Base-by-base conservation (phyloP, 2,888 invertebrate species). In the Villa cingulata region DNA sequence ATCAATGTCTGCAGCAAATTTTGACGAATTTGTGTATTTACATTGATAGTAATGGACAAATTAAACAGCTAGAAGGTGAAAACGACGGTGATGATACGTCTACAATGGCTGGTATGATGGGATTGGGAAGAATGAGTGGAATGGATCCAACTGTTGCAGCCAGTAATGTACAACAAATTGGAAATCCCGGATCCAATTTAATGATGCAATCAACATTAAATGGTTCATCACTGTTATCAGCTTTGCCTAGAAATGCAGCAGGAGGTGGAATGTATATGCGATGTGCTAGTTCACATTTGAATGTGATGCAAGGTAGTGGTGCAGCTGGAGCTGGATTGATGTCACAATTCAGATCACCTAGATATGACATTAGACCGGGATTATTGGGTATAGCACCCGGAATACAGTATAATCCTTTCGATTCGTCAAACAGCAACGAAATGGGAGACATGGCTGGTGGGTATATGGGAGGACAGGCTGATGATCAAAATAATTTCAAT, bases 21-120 rank as follows among this genome's bases (percentile, higher is more conserved):
- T 72, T 83, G 51, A 71, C 74, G 4, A 79, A 77, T 63, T 67
- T 83, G 52, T 79, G 79, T 17, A 71, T 78, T 48, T 70, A 72
- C 45, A 69, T 78, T 37, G 72, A 72, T 55, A 77, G 77, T 54
- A 75, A 72, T 55, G 78, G 76, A 5, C 73, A 76, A 57, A 74
- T 74, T 59, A 66, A 57, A 2, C 61, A 61, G 47, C 46, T 62
- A 46, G 60, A 63, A 15, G 59, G 56, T 36, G 62, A 64, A 12
- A 50, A 49, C 18, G 51, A 58, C 41, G 42, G 42, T 37, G 41
- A 50, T 38, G 45, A 29, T 16, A 12, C 37, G 14, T 14, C 39
- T n/a, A 15, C 17, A 39, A 38, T n/a, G n/a, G 4, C 6, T 3
- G 6, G 5, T 12, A 16, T n/a, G 9, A 23, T 39, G 15, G 42